Evolutionary conservation across 2,113 vertebrate species (phyloP), one percentile per base, ranked within the genome.

Genomic region (Monopterus albus): DNA sequence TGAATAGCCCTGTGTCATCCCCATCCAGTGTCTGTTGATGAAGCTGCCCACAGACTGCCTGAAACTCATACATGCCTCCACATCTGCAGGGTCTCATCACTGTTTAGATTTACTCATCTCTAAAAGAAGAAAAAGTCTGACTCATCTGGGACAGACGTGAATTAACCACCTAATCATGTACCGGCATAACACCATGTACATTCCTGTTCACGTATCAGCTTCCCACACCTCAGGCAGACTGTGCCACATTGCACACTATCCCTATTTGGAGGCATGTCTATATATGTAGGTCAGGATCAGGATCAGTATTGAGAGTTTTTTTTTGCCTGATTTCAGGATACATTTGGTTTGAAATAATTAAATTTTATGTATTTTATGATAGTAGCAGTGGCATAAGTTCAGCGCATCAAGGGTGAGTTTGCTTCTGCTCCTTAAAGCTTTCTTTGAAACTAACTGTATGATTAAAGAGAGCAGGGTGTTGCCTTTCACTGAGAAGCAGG

Each of bases 91-190:
- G 31, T 36, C 28, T 46, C 40, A 38, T 56, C 40, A 17, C 20
- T 46, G 40, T 84, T 82, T 85, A 47, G 47, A 70, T 80, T 70
- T 31, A 66, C 39, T 57, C 45, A 21, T 35, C 40, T 78, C 60
- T 78, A 73, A 71, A 79, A 82, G 31, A 59, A 26, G 21, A 50
- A 39, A 59, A 57, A 18, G 26, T 60, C 20, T 59, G 46, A 78
- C 46, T 82, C 75, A 81, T 79, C 28, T 63, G 51, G 52, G 82
- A 47, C 18, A 45, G 45, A 75, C 5, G 26, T 45, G 78, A 63
- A 61, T 68, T 12, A 46, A 18, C 36, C 1, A 4, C 42, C 2
- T 40, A 20, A 31, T 42, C 36, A 9, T 28, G 23, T 14, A 12
- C 51, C 14, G 7, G 29, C 75, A 60, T 77, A 66, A 38, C 73